Conservation (phyloP, 2,113 vertebrate species). For the Trinectes maculatus region DNA sequence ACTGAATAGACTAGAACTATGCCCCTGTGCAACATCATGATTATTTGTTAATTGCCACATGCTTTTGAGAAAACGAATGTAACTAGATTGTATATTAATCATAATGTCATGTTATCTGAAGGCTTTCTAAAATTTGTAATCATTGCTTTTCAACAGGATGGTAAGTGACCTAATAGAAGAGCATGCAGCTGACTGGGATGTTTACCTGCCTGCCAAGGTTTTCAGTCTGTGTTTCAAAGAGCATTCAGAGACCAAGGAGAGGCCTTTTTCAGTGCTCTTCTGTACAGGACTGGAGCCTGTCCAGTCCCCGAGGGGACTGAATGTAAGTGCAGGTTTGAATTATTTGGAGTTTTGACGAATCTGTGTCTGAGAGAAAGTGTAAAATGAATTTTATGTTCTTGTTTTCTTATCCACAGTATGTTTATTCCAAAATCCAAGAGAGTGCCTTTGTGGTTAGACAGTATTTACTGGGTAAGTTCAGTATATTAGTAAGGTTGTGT, state of each 20-base stretch:
- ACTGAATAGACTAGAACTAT: background rate
- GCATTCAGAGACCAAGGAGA: conserved; percentile 63
- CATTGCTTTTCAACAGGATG: conserved; percentile 57
- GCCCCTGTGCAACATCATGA: background rate
- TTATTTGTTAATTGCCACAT: too few species aligned
- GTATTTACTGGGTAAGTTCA: conserved; percentile 35
- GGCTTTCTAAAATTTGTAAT: background rate
- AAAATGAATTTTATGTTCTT: conserved; percentile 10
- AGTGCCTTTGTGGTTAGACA: conserved; percentile 60
- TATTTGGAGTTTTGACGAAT: background rate
- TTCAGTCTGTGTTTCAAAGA: conserved; percentile 75
- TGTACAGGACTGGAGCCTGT: conserved; percentile 50
- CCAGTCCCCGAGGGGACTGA: conserved; percentile 46
- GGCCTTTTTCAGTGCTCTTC: conserved; percentile 71
- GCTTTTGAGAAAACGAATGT: background rate
- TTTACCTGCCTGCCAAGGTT: conserved; percentile 73
- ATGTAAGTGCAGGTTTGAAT: conserved; percentile 43
- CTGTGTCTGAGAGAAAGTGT: background rate
- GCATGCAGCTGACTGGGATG: conserved; percentile 74
- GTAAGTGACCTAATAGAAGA: conserved; percentile 65
- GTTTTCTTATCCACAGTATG: conserved; percentile 42
- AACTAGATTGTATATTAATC: too few species aligned
- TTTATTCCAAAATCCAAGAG: conserved; percentile 55
- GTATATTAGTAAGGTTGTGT: background rate
- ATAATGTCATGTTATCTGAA: too few species aligned